Conservation (phyloP, 2,113 vertebrate genomes). For the Catagonus wagneri region DNA sequence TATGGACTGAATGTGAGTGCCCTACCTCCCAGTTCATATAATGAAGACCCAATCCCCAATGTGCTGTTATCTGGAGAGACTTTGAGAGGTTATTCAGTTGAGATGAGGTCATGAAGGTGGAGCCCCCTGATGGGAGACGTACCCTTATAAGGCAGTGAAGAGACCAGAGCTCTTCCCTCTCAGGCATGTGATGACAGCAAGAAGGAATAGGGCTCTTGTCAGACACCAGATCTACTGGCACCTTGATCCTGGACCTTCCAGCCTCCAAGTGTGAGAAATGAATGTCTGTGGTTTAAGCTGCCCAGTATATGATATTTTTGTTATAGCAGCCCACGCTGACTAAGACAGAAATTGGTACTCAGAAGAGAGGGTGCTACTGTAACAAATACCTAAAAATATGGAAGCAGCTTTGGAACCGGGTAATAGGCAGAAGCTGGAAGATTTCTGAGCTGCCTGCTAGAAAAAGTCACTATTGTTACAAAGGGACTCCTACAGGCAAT, state of each 20-base stretch:
- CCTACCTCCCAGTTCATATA: not conserved
- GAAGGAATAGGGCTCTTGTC: not conserved
- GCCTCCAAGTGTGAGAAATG: not conserved
- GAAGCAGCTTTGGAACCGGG: not conserved
- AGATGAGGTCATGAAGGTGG: not conserved
- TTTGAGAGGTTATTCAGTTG: not conserved
- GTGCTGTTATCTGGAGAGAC: not conserved
- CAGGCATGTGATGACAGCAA: not conserved
- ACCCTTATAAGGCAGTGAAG: not conserved
- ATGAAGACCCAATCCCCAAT: not conserved
- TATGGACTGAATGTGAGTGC: not conserved
- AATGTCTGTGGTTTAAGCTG: not conserved
- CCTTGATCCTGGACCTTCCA: not conserved
- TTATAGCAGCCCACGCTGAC: not conserved
- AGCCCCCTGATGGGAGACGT: not conserved
- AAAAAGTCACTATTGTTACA: not conserved
- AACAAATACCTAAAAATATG: not conserved
- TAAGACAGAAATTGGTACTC: not conserved
- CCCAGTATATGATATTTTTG: not conserved
- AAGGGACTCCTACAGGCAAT: not conserved
- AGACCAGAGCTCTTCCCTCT: not conserved
- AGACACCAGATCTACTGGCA: not conserved
- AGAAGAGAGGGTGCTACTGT: not conserved
- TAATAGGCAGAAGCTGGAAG: not conserved
- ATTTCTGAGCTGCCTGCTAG: not conserved